Evolutionary conservation across 2,113 vertebrate species (phyloP).

Genomic region (Chamaetylas fuelleborni): DNA sequence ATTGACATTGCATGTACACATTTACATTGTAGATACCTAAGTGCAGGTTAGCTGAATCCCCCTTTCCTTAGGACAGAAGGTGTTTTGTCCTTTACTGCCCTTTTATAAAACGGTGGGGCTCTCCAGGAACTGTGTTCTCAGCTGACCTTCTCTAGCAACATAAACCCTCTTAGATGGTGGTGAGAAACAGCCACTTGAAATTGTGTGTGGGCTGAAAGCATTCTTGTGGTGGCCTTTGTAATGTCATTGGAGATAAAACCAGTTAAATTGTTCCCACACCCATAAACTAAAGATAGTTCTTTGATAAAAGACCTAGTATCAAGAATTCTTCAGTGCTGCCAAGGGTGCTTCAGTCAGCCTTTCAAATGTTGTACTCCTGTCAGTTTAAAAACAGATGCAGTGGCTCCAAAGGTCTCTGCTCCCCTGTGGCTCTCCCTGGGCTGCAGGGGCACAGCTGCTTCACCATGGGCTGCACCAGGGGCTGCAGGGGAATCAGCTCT

Average conservation of each 20-base stretch:
- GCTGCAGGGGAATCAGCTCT: not conserved
- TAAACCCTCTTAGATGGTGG: not conserved
- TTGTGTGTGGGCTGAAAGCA: not conserved
- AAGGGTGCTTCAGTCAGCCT: not conserved
- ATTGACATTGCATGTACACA: not conserved
- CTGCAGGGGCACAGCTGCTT: not conserved
- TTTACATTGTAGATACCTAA: not conserved
- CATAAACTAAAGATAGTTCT: not conserved
- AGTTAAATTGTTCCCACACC: not conserved
- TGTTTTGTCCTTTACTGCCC: not conserved
- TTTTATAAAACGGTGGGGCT: not conserved
- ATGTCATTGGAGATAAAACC: not conserved
- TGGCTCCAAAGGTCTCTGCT: not conserved
- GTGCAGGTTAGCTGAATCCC: not conserved
- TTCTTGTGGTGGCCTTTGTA: not conserved
- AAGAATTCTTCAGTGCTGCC: not conserved
- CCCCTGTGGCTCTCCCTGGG: rapidly evolving
- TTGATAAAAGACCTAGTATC: not conserved
- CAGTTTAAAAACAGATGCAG: not conserved
- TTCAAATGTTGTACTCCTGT: not conserved
- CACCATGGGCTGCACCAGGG: not conserved
- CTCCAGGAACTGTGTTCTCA: not conserved
- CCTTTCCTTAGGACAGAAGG: not conserved
- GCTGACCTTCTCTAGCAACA: not conserved
- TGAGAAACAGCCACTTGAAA: not conserved